Conservation (phyloP, 2,888 invertebrate species). For the Scaptomyza flava region DNA sequence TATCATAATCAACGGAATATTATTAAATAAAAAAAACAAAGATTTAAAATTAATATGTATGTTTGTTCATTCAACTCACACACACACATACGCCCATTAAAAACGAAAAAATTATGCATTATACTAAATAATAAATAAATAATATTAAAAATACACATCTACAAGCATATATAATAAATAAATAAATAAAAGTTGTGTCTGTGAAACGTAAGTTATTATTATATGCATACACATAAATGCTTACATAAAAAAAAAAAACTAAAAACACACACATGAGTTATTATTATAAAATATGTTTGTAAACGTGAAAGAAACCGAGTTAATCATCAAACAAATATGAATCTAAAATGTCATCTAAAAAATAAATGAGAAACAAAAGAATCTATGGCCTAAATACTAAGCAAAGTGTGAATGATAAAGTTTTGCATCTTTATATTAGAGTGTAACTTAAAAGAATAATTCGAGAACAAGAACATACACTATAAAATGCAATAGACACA, state of each 20-base stretch:
- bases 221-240: slow-evolving; percentile 46
- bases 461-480: slow-evolving; percentile 27
- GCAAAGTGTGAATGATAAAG: slow-evolving; percentile 67
- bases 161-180: slow-evolving; percentile 40
- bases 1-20: slow-evolving; percentile 53
- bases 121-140: slow-evolving; percentile 40
- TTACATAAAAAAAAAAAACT: background rate
- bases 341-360: slow-evolving; percentile 29
- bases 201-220: slow-evolving; percentile 73
- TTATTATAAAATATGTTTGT: slow-evolving; percentile 69
- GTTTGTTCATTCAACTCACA: slow-evolving; percentile 53
- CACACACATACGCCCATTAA: slow-evolving; percentile 41
- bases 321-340: slow-evolving; percentile 25
- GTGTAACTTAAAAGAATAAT: slow-evolving; percentile 56
- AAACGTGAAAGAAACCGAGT: slow-evolving; percentile 44
- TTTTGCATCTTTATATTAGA: slow-evolving; percentile 79
- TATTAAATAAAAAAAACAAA: slow-evolving; percentile 19
- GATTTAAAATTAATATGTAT: slow-evolving; percentile 49
- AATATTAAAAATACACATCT: slow-evolving; percentile 43
- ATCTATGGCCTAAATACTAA: slow-evolving; percentile 68
- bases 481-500: slow-evolving; percentile 34
- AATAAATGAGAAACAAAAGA: slow-evolving; percentile 32
- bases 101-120: slow-evolving; percentile 48
- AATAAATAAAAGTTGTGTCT: slow-evolving; percentile 61
- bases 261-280: slow-evolving; percentile 54